Evolutionary conservation across 2,797 vertebrate species (phyloP).

Genomic region (Sebastes hubbsi): DNA sequence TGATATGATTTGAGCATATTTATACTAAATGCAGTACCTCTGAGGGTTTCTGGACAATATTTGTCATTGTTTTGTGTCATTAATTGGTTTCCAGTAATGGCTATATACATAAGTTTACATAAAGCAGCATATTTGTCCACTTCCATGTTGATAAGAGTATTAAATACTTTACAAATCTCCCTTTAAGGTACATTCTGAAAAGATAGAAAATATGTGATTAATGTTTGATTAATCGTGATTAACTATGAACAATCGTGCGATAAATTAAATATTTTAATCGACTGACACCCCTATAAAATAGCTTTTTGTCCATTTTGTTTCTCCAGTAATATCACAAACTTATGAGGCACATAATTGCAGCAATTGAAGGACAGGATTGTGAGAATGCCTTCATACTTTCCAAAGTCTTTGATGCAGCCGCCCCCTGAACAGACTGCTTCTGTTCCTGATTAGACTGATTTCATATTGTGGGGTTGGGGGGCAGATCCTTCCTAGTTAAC

Average conservation of each 20-base stretch:
- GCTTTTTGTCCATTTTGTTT: neutral
- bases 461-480: conserved; percentile 49
- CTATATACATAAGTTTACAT: too few relatives aligned
- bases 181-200: fast-evolving
- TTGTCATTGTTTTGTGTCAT: fast-evolving
- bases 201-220: fast-evolving
- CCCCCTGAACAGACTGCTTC: conserved; percentile 20
- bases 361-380: conserved; percentile 22
- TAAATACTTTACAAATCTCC: too few relatives aligned
- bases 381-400: conserved; percentile 24
- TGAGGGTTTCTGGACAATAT: too few relatives aligned
- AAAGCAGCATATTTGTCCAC: too few relatives aligned
- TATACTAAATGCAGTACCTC: too few relatives aligned
- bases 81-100: too few relatives aligned
- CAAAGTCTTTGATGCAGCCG: conserved; percentile 39
- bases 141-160: too few relatives aligned
- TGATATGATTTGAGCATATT: too few relatives aligned
- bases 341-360: conserved; percentile 31
- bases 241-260: too few relatives aligned
- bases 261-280: too few relatives aligned
- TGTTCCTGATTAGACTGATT: conserved; percentile 48
- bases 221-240: too few relatives aligned
- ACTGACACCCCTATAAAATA: too few relatives aligned
- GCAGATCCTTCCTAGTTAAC: conserved; percentile 54
- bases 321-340: conserved; percentile 3